phyloP scores from a whole-genome alignment of 2,797 vertebrate species.

The Acipenser transmontanus region DNA sequence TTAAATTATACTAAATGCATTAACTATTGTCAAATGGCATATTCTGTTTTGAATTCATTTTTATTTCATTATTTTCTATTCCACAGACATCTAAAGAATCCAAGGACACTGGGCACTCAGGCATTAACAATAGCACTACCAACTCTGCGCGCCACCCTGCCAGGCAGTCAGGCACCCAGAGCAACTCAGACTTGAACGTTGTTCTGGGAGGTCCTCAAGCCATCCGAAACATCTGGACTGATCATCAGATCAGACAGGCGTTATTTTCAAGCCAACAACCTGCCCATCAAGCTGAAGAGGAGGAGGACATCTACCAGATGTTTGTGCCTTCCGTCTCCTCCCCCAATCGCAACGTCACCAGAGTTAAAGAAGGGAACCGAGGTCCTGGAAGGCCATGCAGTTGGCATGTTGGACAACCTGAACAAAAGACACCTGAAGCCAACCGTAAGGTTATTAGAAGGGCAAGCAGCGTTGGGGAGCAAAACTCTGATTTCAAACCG shows the following conservation, averaged over 20 bases:
- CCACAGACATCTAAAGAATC: no score
- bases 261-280: conserved; percentile 81
- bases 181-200: conserved; percentile 38
- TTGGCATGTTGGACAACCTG: conserved; percentile 80
- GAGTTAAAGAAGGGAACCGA: conserved; percentile 47
- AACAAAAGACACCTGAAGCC: conserved; percentile 45
- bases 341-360: conserved; percentile 50
- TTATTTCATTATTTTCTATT: no score
- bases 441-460: conserved; percentile 69
- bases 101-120: no score
- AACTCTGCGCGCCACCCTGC: conserved; percentile 45
- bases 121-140: no score
- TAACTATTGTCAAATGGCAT: no score
- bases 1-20: no score
- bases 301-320: conserved; percentile 76
- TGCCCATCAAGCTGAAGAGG: conserved; percentile 75
- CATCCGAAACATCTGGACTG: conserved; percentile 82
- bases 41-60: no score
- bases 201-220: conserved; percentile 57
- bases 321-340: conserved; percentile 76
- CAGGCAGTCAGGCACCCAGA: conserved; percentile 51
- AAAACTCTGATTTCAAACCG: conserved; percentile 37
- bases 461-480: conserved; percentile 88
- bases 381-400: conserved; percentile 78
- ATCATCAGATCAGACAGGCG: conserved; percentile 82